Evolutionary conservation across 2,888 invertebrate genomes (phyloP).

Genomic region (Conops quadrifasciatus): DNA sequence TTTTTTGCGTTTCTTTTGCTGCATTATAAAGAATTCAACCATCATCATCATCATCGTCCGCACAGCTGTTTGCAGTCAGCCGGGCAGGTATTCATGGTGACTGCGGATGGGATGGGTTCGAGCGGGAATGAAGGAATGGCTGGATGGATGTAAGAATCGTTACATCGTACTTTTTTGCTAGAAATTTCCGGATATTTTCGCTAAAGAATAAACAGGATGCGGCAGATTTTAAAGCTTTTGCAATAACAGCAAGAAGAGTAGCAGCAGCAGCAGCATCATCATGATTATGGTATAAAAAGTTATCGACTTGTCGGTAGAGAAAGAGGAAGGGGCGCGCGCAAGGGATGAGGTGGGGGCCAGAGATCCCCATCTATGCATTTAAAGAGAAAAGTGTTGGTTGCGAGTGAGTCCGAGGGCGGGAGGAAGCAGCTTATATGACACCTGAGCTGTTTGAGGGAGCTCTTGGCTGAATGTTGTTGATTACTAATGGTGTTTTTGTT

Average conservation of each 20-base stretch:
- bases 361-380: too few species aligned
- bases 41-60: background rate
- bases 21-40: background rate
- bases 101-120: background rate
- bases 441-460: background rate
- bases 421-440: background rate
- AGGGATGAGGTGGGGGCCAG: too few species aligned
- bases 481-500: too few species aligned
- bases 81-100: background rate
- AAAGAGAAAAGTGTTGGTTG: background rate
- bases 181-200: slow-evolving; percentile 1
- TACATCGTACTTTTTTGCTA: background rate
- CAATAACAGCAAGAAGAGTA: too few species aligned
- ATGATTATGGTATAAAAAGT: too few species aligned
- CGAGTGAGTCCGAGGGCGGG: background rate
- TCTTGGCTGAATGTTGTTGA: background rate
- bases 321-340: too few species aligned
- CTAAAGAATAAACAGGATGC: background rate
- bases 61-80: slow-evolving; percentile 21
- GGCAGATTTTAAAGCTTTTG: slow-evolving; percentile 8
- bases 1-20: background rate
- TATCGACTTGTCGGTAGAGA: too few species aligned
- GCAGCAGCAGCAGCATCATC: too few species aligned
- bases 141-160: too few species aligned
- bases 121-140: background rate